phyloP scores from a whole-genome alignment of 2,888 invertebrate species.

The Latheticus oryzae region DNA sequence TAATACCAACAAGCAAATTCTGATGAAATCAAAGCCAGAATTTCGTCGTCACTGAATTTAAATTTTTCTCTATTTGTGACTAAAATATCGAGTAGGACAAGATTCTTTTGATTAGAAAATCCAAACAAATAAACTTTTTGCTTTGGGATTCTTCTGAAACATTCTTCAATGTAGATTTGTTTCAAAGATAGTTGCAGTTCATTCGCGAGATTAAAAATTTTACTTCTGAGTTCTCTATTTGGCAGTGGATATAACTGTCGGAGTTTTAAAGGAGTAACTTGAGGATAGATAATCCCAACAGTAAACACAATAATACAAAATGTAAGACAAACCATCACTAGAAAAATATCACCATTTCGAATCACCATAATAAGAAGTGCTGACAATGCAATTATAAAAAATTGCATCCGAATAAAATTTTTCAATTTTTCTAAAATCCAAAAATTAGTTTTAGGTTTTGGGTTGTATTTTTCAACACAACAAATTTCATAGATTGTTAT shows the following conservation, averaged over 20 bases:
- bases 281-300: conserved; percentile 5
- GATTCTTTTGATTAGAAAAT: not conserved
- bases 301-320: conserved; percentile 7
- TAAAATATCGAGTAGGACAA: conserved; percentile 6
- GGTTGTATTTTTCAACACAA: not conserved
- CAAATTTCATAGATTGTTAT: conserved; percentile 3
- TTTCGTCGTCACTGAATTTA: conserved; percentile 6
- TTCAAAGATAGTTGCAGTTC: conserved; percentile 1
- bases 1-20: conserved; percentile 9
- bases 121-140: conserved; percentile 8
- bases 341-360: not conserved
- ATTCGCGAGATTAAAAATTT: conserved; percentile 1
- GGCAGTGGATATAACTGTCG: not conserved
- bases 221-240: not conserved
- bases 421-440: conserved; percentile 3
- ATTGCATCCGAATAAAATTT: conserved; percentile 7
- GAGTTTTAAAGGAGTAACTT: conserved; percentile 3
- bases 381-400: not conserved
- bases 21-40: conserved; percentile 1
- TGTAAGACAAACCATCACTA: not conserved
- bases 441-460: not conserved
- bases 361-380: conserved; percentile 3
- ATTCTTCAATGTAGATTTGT: conserved; percentile 14
- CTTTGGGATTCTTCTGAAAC: not conserved
- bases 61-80: not conserved